Percentiles rank a stretch among this genome's conserved stretches.
Conservation (phyloP, 2,113 vertebrate genomes). For the Chloebia gouldiae region DNA sequence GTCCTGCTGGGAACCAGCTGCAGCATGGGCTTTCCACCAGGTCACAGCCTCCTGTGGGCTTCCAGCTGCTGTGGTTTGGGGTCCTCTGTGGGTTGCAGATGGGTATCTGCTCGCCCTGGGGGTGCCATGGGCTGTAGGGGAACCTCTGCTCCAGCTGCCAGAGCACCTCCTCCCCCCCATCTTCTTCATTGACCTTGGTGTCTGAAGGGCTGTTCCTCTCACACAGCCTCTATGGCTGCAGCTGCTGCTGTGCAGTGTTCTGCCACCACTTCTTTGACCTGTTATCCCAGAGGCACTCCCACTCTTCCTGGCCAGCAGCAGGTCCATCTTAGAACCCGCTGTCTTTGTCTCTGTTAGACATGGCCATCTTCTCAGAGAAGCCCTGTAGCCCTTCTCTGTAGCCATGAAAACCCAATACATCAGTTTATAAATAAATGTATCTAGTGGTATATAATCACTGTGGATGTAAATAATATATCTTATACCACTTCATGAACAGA, state of each 20-base stretch:
- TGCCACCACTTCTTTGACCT: background rate
- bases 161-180: background rate
- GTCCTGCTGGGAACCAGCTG: background rate
- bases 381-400: background rate
- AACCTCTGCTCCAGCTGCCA: background rate
- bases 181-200: background rate
- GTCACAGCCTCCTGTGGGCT: background rate
- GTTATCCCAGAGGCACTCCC: background rate
- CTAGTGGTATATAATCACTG: background rate
- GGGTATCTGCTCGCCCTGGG: background rate
- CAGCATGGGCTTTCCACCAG: background rate
- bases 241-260: background rate
- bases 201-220: background rate
- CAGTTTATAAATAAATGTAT: background rate
- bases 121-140: background rate
- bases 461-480: background rate
- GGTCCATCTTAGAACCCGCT: fast-evolving
- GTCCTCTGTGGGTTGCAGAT: background rate
- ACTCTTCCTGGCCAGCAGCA: fast-evolving
- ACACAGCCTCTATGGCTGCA: background rate
- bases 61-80: background rate
- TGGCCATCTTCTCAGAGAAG: background rate
- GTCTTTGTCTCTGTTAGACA: background rate
- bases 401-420: background rate
- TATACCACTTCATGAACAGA: background rate